These are phyloP conservation scores for Poeciliopsis retropinna DNA, from an alignment of 2,113 vertebrate genomes.

Conservation along the genomic window DNA sequence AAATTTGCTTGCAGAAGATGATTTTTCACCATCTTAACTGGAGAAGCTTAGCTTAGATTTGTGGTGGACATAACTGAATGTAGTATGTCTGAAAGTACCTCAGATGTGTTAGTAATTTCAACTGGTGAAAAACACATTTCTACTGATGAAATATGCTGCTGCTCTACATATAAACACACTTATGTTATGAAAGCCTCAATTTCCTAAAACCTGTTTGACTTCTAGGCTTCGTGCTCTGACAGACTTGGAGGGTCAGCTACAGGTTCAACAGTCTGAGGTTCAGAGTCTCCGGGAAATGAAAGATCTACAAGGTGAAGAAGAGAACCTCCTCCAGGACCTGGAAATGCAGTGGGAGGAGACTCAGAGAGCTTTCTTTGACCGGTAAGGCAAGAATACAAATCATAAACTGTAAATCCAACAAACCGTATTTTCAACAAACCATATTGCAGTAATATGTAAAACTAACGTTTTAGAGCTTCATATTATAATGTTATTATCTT, in stretches of 20 bases:
- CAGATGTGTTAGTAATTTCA: not conserved
- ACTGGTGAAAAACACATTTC: no score
- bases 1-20: no score
- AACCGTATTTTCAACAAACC: no score
- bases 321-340: conserved; percentile 71
- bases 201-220: not conserved
- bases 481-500: no score
- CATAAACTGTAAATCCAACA: not conserved
- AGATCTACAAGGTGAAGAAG: conserved; percentile 68
- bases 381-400: conserved; percentile 67
- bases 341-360: conserved; percentile 84
- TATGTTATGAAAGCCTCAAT: not conserved
- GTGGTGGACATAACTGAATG: no score
- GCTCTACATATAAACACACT: no score
- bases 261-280: conserved; percentile 80
- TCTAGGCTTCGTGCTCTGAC: conserved; percentile 85
- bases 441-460: no score
- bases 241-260: conserved; percentile 84
- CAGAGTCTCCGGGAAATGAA: conserved; percentile 75
- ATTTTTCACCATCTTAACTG: no score
- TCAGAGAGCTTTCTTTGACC: conserved; percentile 79
- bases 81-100: no score
- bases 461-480: no score
- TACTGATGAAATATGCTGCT: no score
- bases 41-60: no score